Evolutionary conservation across 2,113 vertebrate genomes (phyloP), one percentile per base, ranked within the genome.

Genomic region (Pluvianellus socialis): DNA sequence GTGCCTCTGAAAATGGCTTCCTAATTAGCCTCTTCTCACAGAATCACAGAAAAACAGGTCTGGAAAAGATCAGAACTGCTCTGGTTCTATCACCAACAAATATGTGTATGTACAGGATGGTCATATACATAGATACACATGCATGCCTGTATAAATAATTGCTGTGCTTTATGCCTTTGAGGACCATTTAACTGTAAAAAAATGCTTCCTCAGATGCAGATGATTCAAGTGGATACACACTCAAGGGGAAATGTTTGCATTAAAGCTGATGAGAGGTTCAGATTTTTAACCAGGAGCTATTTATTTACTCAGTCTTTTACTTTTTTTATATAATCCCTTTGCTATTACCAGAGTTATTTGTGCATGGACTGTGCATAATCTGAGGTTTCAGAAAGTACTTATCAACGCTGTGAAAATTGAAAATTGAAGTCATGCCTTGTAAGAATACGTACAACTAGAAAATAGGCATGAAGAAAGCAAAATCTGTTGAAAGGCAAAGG

Each of bases 301-400:
- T 92, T 94, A 58, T 80, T 95, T 77, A 73, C n/a, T 61, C 28
- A 49, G 44, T 66, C 35, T 86, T 79, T 79, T 67, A 42, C 8
- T 12, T 56, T 70, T 83, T 79, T 79, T 40, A 26, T 76, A 73
- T 73, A 92, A 93, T 86, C 63, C 33, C 32, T 80, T 90, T 92
- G 35, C 66, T 80, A 27, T 86, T 92, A 62, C 21, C 15, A 38
- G 49, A 82, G 71, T 71, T 88, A 67, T 93, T 93, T 90, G 55
- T 90, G 85, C 93, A 67, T 20, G 47, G 50, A 28, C 63, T 83
- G 67, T 93, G 75, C 59, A 55, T 83, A 77, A 88, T 86, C 53
- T 26, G 16, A 18, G 26, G 53, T 66, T 73, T 93, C 50, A 58
- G 62, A 83, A 96, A 90, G 81, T 76, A 6, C 71, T 92, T 90